These are phyloP conservation scores for Drosophila helvetica DNA, from an alignment of 2,888 invertebrate species.

Conservation along the genomic window DNA sequence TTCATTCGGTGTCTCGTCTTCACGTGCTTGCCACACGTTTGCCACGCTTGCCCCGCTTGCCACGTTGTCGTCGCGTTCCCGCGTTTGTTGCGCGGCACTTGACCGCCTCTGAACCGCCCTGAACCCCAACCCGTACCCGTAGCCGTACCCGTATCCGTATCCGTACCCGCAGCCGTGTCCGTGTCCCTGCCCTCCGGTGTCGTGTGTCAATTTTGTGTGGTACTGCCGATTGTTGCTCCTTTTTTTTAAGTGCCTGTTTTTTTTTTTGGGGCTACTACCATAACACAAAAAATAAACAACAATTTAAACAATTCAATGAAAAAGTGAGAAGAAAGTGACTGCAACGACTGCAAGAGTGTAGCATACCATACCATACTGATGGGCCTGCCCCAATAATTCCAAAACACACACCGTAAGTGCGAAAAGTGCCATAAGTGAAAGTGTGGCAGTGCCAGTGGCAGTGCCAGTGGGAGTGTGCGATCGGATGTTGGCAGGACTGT, in stretches of 20 bases:
- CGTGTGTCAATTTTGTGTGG: constrained; percentile 17
- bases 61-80: not conserved
- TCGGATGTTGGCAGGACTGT: not conserved
- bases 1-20: not conserved
- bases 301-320: constrained; percentile 31
- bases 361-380: constrained; percentile 20
- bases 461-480: too few species aligned
- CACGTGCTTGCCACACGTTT: not conserved
- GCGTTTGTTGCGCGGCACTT: constrained; percentile 1
- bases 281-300: not conserved
- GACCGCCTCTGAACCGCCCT: not conserved
- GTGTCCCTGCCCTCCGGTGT: constrained; percentile 7
- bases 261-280: constrained; percentile 22
- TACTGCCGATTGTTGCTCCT: constrained; percentile 17
- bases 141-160: too few species aligned
- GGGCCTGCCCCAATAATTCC: constrained; percentile 33
- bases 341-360: constrained; percentile 34
- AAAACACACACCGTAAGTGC: too few species aligned
- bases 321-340: constrained; percentile 46
- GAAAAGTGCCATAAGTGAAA: constrained; percentile 16
- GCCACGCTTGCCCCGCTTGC: not conserved
- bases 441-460: not conserved
- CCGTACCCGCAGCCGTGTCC: too few species aligned
- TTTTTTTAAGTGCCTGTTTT: constrained; percentile 1
- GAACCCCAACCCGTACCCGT: not conserved